Base-by-base conservation (phyloP, 2,888 invertebrate genomes). In the Lycocerus yunnanus region DNA sequence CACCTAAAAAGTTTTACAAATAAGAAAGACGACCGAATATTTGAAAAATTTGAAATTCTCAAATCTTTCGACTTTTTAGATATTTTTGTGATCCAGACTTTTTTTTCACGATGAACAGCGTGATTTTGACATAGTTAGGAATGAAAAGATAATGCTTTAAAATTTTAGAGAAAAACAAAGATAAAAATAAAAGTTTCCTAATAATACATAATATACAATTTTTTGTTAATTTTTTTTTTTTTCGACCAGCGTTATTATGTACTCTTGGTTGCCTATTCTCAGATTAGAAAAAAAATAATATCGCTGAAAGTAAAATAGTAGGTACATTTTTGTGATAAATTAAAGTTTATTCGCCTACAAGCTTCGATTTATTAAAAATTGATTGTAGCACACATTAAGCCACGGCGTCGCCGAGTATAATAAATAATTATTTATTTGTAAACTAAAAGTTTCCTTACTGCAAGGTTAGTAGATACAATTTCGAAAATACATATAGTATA, bases 391-490 rank as follows among this genome's bases (percentile, higher is more conserved):
- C 5, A 43, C 27, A 11, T n/a, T 43, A 43, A 43, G 13, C 27
- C 6, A n/a, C n/a, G n/a, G n/a, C n/a, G 11, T 43, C 27, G n/a
- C 5, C n/a, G 27, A 13, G 1, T 43, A n/a, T n/a, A 43, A 43
- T 10, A 43, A n/a, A 8, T n/a, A 43, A 43, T 43, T 43, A n/a
- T n/a, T 43, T n/a, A 43, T n/a, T 43, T 43, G n/a, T 6, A 43
- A 68, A 68, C 68, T 72, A 68, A 72, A 68, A 72, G 71, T 63
- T 43, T 15, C 16, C 14, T 58, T 20, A 10, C 60, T 43, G 43
- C 58, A 73, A 73, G 73, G 69, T 73, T 73, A 58, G 73, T 73
- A 73, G 66, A 24, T n/a, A 24, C 11, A 9, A 63, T 65, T 15
- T 21, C 15, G 43, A 67, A 58, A 66, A 24, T 8, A 66, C 60